Conservation (phyloP, 2,797 vertebrate genomes). For the Lepidocolaptes lacrymiger region DNA sequence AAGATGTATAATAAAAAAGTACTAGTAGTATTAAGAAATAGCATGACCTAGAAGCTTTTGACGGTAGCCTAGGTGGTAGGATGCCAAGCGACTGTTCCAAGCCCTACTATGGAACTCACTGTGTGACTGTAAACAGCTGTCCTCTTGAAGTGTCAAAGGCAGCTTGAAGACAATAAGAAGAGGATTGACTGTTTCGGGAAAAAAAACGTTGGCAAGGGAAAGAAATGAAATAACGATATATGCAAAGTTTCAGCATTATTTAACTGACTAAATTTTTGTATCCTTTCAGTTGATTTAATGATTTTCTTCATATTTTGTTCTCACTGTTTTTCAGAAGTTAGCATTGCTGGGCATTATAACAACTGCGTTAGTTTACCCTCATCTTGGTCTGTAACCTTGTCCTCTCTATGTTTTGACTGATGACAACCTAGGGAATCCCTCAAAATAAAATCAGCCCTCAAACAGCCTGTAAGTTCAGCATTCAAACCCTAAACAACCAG, state of each 20-base stretch:
- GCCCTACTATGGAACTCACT: neutral
- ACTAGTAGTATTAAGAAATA: neutral
- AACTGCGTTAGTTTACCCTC: neutral
- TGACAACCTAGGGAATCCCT: neutral
- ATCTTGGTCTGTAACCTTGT: neutral
- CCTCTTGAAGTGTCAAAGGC: neutral
- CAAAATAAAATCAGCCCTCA: neutral
- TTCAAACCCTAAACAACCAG: neutral
- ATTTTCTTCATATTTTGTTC: neutral
- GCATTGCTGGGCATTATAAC: neutral
- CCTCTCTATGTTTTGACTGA: neutral
- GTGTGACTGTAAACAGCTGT: neutral
- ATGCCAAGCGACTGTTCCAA: neutral
- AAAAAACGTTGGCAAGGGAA: neutral
- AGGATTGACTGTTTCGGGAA: rapidly evolving
- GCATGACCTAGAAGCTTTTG: neutral
- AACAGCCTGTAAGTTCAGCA: neutral
- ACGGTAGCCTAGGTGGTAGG: neutral
- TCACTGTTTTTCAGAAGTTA: neutral
- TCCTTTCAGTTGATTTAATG: neutral
- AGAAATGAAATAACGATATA: neutral
- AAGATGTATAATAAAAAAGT: neutral
- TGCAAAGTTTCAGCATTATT: neutral
- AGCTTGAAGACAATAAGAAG: neutral
- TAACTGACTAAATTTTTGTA: neutral